Percentiles rank a stretch among this genome's conserved stretches.
Conservation (phyloP, 2,113 vertebrate genomes). For the Eidolon helvum region DNA sequence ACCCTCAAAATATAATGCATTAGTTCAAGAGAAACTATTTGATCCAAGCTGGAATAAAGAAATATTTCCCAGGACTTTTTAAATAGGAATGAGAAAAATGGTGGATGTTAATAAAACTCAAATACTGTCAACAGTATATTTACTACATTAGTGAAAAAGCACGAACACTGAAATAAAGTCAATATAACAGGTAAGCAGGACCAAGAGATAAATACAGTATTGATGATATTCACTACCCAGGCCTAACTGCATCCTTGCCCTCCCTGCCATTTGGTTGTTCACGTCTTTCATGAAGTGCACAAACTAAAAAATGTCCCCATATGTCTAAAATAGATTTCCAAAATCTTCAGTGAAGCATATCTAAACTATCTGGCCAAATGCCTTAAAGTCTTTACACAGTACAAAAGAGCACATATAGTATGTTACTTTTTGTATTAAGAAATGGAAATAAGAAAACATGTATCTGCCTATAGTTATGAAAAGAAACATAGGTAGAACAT, state of each 20-base stretch:
- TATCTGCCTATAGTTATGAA: background rate
- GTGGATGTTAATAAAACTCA: background rate
- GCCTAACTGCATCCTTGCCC: background rate
- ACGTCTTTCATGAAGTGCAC: background rate
- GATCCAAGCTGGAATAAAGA: background rate
- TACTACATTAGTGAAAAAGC: constrained; percentile 30
- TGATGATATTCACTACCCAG: background rate
- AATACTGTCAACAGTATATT: background rate
- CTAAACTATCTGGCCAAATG: background rate
- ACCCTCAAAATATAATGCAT: background rate
- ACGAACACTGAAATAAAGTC: background rate
- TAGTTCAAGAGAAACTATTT: constrained; percentile 31
- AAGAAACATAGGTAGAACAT: background rate
- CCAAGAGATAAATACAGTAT: background rate
- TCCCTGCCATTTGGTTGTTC: background rate
- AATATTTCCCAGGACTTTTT: background rate
- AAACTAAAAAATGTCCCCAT: background rate
- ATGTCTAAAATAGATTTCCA: background rate
- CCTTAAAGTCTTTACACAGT: background rate
- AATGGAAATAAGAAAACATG: background rate
- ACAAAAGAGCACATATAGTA: background rate
- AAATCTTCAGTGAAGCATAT: constrained; percentile 6
- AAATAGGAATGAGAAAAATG: background rate
- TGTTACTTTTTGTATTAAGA: background rate
- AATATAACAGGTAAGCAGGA: background rate